Conservation (phyloP, 2,113 vertebrate species). For the Aviceda subcristata region DNA sequence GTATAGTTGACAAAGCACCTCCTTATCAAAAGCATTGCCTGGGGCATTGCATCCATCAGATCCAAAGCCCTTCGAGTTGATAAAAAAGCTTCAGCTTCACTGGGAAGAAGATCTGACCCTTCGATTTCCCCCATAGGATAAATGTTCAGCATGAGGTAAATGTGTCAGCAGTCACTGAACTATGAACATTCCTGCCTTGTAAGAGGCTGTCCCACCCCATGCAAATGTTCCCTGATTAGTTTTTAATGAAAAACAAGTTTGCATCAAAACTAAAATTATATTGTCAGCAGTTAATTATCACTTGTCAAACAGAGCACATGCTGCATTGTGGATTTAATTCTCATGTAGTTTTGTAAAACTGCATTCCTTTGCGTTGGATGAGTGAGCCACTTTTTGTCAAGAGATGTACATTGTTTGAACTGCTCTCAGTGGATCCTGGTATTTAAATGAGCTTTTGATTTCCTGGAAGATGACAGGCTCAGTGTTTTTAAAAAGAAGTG, state of each 20-base stretch:
- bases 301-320: slow-evolving; percentile 60
- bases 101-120: neutral
- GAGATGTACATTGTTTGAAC: slow-evolving; percentile 8
- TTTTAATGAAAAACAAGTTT: slow-evolving; percentile 66
- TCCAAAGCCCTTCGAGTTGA: neutral
- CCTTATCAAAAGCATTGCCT: neutral
- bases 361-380: neutral
- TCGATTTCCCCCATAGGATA: neutral
- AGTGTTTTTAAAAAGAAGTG: neutral
- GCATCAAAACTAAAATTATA: slow-evolving; percentile 66
- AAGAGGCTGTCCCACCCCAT: neutral
- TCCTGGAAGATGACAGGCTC: neutral
- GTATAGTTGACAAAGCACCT: neutral
- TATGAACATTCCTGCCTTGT: neutral
- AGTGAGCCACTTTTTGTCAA: neutral
- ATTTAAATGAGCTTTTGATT: slow-evolving; percentile 18
- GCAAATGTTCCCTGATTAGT: slow-evolving; percentile 31
- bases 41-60: neutral
- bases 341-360: neutral
- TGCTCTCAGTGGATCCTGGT: neutral
- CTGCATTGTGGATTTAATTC: slow-evolving; percentile 57
- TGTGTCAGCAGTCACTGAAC: neutral
- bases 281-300: slow-evolving; percentile 76
- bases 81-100: neutral
- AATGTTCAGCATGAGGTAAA: neutral